A percentile compares a stretch with the other conserved stretches of the same genome.
Evolutionary conservation across 2,797 vertebrate genomes (phyloP).

Genomic region (Sebastes diploproa): DNA sequence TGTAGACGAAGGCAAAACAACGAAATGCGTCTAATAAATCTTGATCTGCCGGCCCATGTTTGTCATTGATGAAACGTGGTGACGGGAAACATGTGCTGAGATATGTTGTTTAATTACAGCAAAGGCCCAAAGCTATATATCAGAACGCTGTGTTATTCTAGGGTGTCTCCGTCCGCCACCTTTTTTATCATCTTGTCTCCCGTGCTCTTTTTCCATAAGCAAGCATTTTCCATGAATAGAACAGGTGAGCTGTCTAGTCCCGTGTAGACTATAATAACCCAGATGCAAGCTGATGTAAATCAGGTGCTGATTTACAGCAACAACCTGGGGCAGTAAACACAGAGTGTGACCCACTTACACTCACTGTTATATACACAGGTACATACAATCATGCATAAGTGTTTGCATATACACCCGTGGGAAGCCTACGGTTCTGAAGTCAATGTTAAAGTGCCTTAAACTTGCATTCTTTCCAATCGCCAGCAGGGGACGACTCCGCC

Average conservation of each 20-base stretch:
- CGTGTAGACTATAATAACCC: slow-evolving; percentile 50
- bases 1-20: slow-evolving; percentile 37
- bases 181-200: slow-evolving; percentile 23
- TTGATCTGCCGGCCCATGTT: slow-evolving; percentile 64
- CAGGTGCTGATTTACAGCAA: slow-evolving; percentile 56
- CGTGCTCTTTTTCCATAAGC: neutral
- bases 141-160: slow-evolving; percentile 42
- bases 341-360: slow-evolving; percentile 36
- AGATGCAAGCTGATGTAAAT: slow-evolving; percentile 54
- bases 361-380: neutral
- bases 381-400: neutral
- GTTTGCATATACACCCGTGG: neutral
- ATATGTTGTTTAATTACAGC: slow-evolving; percentile 76
- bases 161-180: neutral
- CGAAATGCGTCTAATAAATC: slow-evolving; percentile 70
- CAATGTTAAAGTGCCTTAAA: neutral
- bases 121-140: slow-evolving; percentile 65
- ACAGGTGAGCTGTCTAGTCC: slow-evolving; percentile 41
- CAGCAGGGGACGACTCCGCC: no score
- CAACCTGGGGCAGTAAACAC: slow-evolving; percentile 38
- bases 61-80: slow-evolving; percentile 72
- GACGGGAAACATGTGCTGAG: slow-evolving; percentile 63
- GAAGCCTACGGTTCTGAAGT: neutral
- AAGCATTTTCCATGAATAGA: slow-evolving; percentile 30
- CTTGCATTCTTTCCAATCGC: no score